Base-by-base conservation (phyloP, 2,113 vertebrate genomes). In the cat (Felis catus) region DNA sequence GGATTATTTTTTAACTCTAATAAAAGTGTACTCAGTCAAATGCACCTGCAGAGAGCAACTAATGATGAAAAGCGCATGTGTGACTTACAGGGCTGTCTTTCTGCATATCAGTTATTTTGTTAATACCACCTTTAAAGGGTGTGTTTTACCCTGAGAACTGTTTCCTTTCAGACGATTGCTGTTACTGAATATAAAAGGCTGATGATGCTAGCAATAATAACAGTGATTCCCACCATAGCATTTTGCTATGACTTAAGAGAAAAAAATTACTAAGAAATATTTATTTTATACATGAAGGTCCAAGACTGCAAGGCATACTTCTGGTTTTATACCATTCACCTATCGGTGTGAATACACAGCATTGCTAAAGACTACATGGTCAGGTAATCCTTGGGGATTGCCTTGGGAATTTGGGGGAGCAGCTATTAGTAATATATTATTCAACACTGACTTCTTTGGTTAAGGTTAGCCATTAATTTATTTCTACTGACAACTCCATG, bases 401-500 rank as follows among this genome's bases (percentile, higher is more conserved):
- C 19, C 55, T 15, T 58, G 55, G 55, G 19, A 58, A 21, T 58
- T 21, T 58, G 55, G 3, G 78, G 21, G 18, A 61, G 2, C 36
- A 96, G 70, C 29, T 71, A 53, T 45, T 33, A 36, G 45, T 53
- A 55, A 97, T 51, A 45, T 58, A 48, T 68, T 92, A 70, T 55
- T 96, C 78, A 86, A 79, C n/a, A 33, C 21, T 61, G 29, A 88
- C 53, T 94, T 86, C 80, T 91, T 88, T 29, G 39, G 70, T 80
- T 84, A 95, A 84, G 18, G 33, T 79, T 51, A 95, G 45, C 11
- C 31, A 33, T 51, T 14, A 29, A 86, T 96, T 83, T 95, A 74
- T 80, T 95, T 94, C 84, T 88, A 91, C 45, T 94, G 88, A 88
- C 19, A 88, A 33, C 8, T 82, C 61, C 41, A 39, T 89, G n/a